Base-by-base conservation (phyloP, 2,797 vertebrate species). In the Odontamblyopus rebecca region DNA sequence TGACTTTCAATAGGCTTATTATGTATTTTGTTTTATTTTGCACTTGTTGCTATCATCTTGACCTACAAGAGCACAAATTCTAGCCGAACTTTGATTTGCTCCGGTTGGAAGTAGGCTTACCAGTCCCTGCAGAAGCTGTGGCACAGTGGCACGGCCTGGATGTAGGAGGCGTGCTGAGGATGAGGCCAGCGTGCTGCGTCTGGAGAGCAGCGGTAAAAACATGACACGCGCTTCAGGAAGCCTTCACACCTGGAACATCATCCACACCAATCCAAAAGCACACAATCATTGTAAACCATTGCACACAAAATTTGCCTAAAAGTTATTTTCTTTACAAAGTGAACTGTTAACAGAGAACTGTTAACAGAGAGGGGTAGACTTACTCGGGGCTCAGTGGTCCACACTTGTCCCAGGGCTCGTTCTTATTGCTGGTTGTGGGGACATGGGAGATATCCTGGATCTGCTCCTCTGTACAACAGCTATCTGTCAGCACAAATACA, bases 91-190 rank as follows among this genome's bases (percentile, higher is more conserved):
- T 78, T 66, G 62, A 30, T 38, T 38, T 23, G 64, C 67, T 61
- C 12, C 12, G 30, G 57, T 30, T 65, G 61, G 62, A 68, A 77
- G 64, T 69, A 72, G 66, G 38, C 90, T 90, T 78, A 97, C 96
- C 96, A 97, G 71, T 93, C 87, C 66, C 93, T 89, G 83, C 96
- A 97, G 93, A 97, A 94, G 85, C 92, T 93, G 35, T 87, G 79
- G 85, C 96, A 97, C 64, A 97, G 93, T 0, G 94, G 95, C 76
- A 95, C 93, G 0, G 89, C 93, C 80, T 92, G 92, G 83, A 93
- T 88, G 82, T 88, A 87, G 0, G 91, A 86, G 86, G 79, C 79
- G 13, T 77, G 86, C 5, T 83, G 86, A 12, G 91, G 92, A 70
- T 90, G 93, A 69, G 93, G 86, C 93, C 93, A 96, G 64, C 88